These are phyloP conservation scores for Semicossyphus pulcher DNA, from an alignment of 2,113 vertebrate genomes.

Conservation along the genomic window DNA sequence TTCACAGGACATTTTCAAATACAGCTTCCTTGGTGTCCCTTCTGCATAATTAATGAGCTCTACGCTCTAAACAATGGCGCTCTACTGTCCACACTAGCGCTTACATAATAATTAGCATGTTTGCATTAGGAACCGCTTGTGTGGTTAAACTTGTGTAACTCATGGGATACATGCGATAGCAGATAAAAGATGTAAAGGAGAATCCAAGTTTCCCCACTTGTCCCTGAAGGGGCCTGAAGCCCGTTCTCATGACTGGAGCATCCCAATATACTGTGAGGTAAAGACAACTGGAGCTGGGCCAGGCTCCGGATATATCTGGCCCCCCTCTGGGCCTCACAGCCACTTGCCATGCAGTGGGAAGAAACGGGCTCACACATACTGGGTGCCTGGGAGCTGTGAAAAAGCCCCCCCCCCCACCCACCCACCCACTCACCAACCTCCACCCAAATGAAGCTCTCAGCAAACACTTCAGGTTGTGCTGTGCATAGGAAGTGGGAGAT, in stretches of 20 bases:
- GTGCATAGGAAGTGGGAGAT: slow-evolving; percentile 75
- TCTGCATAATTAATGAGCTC: background rate
- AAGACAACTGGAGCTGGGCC: slow-evolving; percentile 79
- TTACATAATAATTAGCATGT: slow-evolving; percentile 29
- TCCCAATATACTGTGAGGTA: slow-evolving; percentile 77
- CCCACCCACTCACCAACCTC: background rate
- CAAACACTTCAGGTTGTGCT: slow-evolving; percentile 77
- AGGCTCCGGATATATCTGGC: slow-evolving; percentile 78
- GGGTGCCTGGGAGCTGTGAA: slow-evolving; percentile 70
- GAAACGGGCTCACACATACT: slow-evolving; percentile 74
- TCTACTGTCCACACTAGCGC: background rate
- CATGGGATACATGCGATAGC: slow-evolving; percentile 19
- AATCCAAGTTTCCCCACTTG: slow-evolving; percentile 69
- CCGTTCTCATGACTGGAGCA: slow-evolving; percentile 74
- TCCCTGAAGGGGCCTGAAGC: slow-evolving; percentile 51
- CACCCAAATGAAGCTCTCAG: slow-evolving; percentile 64
- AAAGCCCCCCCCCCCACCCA: slow-evolving; percentile 20
- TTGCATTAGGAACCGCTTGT: background rate
- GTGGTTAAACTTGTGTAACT: background rate
- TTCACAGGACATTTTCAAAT: background rate
- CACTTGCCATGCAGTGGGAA: slow-evolving; percentile 82
- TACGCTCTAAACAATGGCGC: background rate
- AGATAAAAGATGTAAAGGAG: slow-evolving; percentile 61
- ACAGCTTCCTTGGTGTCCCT: background rate
- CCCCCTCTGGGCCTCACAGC: slow-evolving; percentile 67